Base-by-base conservation (phyloP, 1,140 invertebrate species). In the Dinoponera quadriceps region DNA sequence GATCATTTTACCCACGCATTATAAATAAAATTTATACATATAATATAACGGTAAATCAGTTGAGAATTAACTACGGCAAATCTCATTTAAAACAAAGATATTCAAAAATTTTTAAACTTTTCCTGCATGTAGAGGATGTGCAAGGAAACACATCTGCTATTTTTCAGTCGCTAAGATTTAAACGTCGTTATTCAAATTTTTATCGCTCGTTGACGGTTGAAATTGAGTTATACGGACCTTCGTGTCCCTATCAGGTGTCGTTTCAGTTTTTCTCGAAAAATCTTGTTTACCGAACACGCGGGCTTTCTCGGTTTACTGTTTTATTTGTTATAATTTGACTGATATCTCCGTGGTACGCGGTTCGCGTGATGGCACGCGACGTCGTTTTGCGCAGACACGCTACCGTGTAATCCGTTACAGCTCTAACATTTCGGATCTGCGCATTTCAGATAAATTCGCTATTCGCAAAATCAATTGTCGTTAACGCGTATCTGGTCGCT, bases 391-490 rank as follows among this genome's bases (percentile, higher is more conserved):
- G 38, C 7, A 3, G 38, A 44, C 38, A 44, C 38, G 38, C 38
- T 9, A 44, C 38, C 38, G 38, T 44, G 38, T 44, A 44, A 44
- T 44, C 38, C 38, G 38, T 44, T 44, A 44, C 38, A 44, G 4
- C 38, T 44, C 38, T 44, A 44, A 44, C 7, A 44, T 44, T 44
- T 44, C 38, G 38, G 38, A 9, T 44, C 38, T 44, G 38, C 38
- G 38, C 55, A 55, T 25, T 38, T 9, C n/a, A 20, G 51, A 71
- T 71, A 44, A 44, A 44, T 18, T 54, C 29, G 49, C 3, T 29
- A 29, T 71, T 71, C 2, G 13, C 49, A 18, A 71, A 71, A 71
- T 71, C 25, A 71, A 54, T 71, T 71, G 25, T 54, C 11, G 65
- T 68, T 49, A 49, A 71, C 25, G n/a, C 11, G 5, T 20, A 71